phyloP scores from a whole-genome alignment of 2,888 invertebrate genomes.

The Protodeltote pygarga region DNA sequence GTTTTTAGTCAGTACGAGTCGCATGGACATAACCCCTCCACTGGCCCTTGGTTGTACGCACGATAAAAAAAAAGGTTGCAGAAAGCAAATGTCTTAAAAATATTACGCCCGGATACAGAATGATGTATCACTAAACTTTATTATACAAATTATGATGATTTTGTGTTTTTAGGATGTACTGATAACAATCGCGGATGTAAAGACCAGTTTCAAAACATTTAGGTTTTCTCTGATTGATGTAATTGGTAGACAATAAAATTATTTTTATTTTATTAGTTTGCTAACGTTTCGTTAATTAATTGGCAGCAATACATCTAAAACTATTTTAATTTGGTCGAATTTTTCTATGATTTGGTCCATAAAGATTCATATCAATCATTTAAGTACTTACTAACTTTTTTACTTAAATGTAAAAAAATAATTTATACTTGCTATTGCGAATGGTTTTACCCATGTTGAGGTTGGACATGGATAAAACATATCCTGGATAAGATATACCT shows the following conservation, averaged over 20 bases:
- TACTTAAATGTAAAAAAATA: no score
- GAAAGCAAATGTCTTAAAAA: neutral
- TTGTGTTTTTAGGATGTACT: slow-evolving; percentile 1
- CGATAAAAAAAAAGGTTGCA: no score
- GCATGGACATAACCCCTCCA: no score
- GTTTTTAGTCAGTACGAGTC: no score
- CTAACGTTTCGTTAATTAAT: slow-evolving; percentile 1
- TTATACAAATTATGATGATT: slow-evolving; percentile 17
- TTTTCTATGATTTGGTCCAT: no score
- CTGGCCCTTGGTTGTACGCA: no score
- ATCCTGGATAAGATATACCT: no score
- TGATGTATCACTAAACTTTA: slow-evolving; percentile 11
- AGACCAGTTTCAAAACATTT: slow-evolving; percentile 10
- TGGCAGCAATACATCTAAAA: neutral
- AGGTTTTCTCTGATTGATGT: slow-evolving; percentile 25
- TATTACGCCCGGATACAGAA: neutral
- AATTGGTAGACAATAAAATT: slow-evolving; percentile 15
- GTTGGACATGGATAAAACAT: no score
- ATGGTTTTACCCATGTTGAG: no score
- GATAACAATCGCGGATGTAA: neutral
- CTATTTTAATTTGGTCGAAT: neutral
- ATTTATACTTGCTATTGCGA: no score
- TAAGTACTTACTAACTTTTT: no score
- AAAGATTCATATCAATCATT: no score
- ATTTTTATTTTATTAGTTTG: slow-evolving; percentile 6